Evolutionary conservation across 2,888 invertebrate genomes (phyloP).

Genomic region (Dolomedes plantarius): DNA sequence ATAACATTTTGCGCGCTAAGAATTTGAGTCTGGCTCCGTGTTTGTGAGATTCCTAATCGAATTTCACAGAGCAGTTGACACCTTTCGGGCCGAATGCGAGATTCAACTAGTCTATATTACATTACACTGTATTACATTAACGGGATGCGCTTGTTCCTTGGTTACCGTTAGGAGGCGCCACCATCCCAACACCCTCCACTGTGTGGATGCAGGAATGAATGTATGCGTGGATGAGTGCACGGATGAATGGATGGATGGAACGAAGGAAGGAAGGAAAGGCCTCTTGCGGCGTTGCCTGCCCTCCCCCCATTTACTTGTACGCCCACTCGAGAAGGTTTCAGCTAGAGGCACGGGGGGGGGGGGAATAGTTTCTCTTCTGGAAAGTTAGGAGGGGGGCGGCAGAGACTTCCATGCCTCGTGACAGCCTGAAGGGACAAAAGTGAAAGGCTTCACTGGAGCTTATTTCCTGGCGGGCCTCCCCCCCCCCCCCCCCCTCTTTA

Average conservation of each 20-base stretch:
- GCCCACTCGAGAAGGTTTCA: slow-evolving; percentile 54
- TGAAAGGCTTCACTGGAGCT: slow-evolving; percentile 71
- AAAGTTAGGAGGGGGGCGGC: slow-evolving; percentile 1
- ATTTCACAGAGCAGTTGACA: not conserved
- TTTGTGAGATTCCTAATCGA: not conserved
- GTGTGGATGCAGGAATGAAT: slow-evolving; percentile 15
- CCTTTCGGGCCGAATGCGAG: not conserved
- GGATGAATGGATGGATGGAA: slow-evolving; percentile 40
- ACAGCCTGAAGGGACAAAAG: slow-evolving; percentile 71
- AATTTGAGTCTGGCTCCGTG: no score
- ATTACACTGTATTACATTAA: slow-evolving; percentile 19
- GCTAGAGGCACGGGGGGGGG: slow-evolving; percentile 22
- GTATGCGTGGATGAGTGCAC: slow-evolving; percentile 48
- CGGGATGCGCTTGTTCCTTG: slow-evolving; percentile 28
- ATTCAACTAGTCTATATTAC: slow-evolving; percentile 15
- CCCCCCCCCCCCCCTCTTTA: slow-evolving; percentile 11
- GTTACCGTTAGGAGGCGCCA: slow-evolving; percentile 69
- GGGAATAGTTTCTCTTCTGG: slow-evolving; percentile 20
- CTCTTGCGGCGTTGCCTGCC: slow-evolving; percentile 26
- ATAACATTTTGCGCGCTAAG: no score
- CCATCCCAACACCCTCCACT: slow-evolving; percentile 25
- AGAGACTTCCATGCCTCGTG: slow-evolving; percentile 52
- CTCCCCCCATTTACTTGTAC: slow-evolving; percentile 36
- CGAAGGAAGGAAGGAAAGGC: slow-evolving; percentile 41
- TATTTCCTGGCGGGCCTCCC: slow-evolving; percentile 69